Evolutionary conservation across 2,113 vertebrate genomes (phyloP).

Genomic region (Plectropomus leopardus): DNA sequence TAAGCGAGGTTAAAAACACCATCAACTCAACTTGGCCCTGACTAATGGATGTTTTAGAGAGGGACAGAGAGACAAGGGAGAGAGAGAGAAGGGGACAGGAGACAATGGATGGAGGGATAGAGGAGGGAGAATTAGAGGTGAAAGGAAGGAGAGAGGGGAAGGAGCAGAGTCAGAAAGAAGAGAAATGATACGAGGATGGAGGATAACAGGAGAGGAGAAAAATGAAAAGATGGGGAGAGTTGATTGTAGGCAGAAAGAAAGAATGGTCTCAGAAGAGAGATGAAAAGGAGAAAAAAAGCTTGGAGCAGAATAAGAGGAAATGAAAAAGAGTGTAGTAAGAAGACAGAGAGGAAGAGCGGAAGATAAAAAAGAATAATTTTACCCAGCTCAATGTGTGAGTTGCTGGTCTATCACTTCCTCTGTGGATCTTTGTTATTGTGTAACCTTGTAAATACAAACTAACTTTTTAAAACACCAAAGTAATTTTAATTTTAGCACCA

Average conservation of each 20-base stretch:
- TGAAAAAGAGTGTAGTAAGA: constrained; percentile 14
- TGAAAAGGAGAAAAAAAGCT: constrained; percentile 10
- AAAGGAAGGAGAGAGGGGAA: constrained; percentile 54
- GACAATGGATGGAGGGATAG: constrained; percentile 67
- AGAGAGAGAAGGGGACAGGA: constrained; percentile 55
- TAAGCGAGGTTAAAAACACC: constrained; percentile 84
- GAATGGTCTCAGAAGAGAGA: constrained; percentile 6
- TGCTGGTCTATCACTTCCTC: too few relatives aligned
- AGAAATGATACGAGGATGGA: constrained; percentile 5
- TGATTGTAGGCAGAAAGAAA: constrained; percentile 12
- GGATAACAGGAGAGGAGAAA: neutral
- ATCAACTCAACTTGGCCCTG: constrained; percentile 85
- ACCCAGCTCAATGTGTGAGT: too few relatives aligned
- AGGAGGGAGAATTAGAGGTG: constrained; percentile 68
- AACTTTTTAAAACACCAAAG: too few relatives aligned
- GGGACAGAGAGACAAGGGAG: constrained; percentile 49
- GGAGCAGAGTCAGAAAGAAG: constrained; percentile 17
- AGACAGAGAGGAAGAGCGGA: neutral
- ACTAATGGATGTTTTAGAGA: constrained; percentile 81
- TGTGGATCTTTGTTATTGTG: too few relatives aligned
- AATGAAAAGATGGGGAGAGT: constrained; percentile 5
- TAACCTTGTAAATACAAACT: too few relatives aligned
- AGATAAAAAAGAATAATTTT: too few relatives aligned
- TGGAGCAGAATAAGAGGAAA: constrained; percentile 1
- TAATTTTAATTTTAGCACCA: too few relatives aligned